Percentiles rank a stretch among this genome's conserved stretches.
Evolutionary conservation across 1,140 invertebrate genomes (phyloP).

Genomic region (Trachymyrmex septentrionalis): DNA sequence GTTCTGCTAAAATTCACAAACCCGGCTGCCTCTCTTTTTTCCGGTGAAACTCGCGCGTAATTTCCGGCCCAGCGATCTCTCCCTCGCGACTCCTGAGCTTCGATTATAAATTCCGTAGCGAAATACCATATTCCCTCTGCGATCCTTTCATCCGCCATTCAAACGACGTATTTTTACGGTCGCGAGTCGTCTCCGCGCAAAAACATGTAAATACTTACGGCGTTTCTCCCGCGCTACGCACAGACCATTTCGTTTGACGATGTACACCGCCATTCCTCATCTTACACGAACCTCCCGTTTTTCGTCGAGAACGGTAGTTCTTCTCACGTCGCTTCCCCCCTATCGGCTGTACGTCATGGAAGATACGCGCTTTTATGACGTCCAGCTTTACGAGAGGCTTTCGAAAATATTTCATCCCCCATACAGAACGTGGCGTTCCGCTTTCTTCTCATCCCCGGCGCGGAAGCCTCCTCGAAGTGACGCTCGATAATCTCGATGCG

Average conservation of each 20-base stretch:
- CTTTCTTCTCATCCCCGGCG: constrained; percentile 3
- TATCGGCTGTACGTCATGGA: constrained; percentile 18
- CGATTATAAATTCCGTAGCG: constrained; percentile 73
- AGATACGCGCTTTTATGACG: constrained; percentile 79
- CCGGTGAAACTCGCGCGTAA: constrained; percentile 50
- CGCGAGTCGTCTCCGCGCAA: background rate
- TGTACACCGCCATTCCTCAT: constrained; percentile 60
- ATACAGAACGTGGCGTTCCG: constrained; percentile 2
- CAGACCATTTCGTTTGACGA: constrained; percentile 78
- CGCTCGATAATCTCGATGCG: background rate
- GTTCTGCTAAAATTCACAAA: constrained; percentile 9
- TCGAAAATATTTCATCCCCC: constrained; percentile 76
- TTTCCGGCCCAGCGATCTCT: constrained; percentile 49
- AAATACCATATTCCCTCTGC: constrained; percentile 66
- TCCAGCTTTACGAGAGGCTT: constrained; percentile 78
- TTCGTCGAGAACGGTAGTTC: constrained; percentile 3
- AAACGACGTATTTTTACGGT: constrained; percentile 70
- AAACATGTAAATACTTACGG: constrained; percentile 75
- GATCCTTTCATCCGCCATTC: constrained; percentile 62
- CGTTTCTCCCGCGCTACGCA: constrained; percentile 46
- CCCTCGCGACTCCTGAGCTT: constrained; percentile 32
- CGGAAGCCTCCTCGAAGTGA: background rate
- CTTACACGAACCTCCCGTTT: constrained; percentile 51
- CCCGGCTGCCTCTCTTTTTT: background rate
- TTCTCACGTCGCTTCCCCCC: constrained; percentile 13